phyloP scores from a whole-genome alignment of 2,888 invertebrate genomes.

The Thymelicus acteon region DNA sequence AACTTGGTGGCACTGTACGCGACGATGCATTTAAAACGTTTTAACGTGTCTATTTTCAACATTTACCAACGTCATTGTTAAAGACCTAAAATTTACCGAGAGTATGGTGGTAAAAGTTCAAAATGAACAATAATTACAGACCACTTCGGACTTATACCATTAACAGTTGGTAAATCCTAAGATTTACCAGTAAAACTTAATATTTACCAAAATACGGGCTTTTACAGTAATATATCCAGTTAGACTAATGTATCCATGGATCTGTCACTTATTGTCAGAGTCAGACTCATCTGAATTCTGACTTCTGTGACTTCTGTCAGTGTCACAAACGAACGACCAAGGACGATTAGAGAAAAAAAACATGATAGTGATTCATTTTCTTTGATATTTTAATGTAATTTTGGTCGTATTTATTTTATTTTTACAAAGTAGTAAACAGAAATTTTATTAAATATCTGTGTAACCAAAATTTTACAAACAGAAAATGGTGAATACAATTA shows the following conservation, averaged over 20 bases:
- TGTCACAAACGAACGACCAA: conserved; percentile 4
- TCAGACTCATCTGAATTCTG: not conserved
- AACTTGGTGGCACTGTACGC: too few species aligned
- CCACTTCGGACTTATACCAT: too few species aligned
- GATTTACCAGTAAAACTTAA: too few species aligned
- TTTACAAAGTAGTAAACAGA: conserved; percentile 43
- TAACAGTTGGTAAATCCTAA: too few species aligned
- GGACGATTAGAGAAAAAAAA: conserved; percentile 39
- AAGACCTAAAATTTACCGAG: too few species aligned
- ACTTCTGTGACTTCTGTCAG: conserved; percentile 7
- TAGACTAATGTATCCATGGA: not conserved
- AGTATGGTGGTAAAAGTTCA: too few species aligned
- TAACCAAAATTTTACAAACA: conserved; percentile 27
- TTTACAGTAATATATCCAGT: too few species aligned
- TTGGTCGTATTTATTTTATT: conserved; percentile 53
- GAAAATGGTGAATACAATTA: conserved; percentile 38
- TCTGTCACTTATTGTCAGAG: conserved; percentile 2
- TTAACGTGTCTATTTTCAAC: too few species aligned
- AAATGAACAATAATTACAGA: too few species aligned
- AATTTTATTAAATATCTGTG: conserved; percentile 12
- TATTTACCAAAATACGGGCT: too few species aligned
- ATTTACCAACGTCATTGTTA: too few species aligned
- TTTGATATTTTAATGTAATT: conserved; percentile 57
- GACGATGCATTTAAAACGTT: too few species aligned
- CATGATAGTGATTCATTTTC: conserved; percentile 59